Base-by-base conservation (phyloP, 2,888 invertebrate genomes). In the Microctonus hyperodae region DNA sequence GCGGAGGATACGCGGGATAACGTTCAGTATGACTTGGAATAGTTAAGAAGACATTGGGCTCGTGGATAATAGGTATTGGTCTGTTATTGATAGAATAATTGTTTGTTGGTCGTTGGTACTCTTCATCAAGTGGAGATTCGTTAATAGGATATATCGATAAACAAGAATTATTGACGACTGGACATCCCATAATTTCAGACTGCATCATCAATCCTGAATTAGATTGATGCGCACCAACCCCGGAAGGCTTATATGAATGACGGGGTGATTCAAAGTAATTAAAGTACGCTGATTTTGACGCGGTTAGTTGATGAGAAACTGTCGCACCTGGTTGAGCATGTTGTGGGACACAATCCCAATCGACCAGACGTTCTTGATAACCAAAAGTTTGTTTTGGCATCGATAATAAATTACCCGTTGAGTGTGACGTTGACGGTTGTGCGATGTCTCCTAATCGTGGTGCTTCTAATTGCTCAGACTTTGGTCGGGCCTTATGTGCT, bases 341-440 rank as follows among this genome's bases (percentile, higher is more conserved):
- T 55, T 72, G 72, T 63, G 75, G 72, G 48, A 76, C 78, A 40
- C 73, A 74, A 70, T 80, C 76, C 82, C 81, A 82, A 76, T 83
- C 80, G 75, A 80, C 80, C 70, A 81, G 76, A 72, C 78, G 79
- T 72, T 81, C 81, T 72, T 78, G 80, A 75, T 79, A 80, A 28
- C 73, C 70, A 28, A 68, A 65, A 64, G 69, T 69, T 68, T 78
- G 79, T 69, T 77, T 74, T 64, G 82, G 81, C 65, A 80, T 78
- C 67, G 77, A 76, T 73, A 83, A 74, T 58, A 84, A 76, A 75
- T 84, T 83, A 74, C 83, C 83, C 82, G 82, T 80, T 55, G 84
- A 83, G 69, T 80, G 80, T 50, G 84, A 83, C 51, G 82, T 79
- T 11, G 83, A 77, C 28, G 81, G 76, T 70, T 78, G 80, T 13